phyloP scores from a whole-genome alignment of 2,797 vertebrate species.

The Decapterus maruadsi region DNA sequence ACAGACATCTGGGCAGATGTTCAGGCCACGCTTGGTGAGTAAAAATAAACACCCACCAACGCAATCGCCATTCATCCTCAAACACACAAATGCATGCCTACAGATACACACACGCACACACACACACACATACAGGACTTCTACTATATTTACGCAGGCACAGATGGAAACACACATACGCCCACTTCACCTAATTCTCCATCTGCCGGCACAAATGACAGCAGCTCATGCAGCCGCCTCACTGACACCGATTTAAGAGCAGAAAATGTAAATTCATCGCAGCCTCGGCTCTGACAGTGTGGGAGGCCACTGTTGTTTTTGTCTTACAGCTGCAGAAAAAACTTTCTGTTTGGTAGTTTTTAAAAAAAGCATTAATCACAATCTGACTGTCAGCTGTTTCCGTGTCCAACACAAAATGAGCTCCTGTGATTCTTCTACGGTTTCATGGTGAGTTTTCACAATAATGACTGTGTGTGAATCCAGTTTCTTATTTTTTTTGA shows the following conservation, averaged over 20 bases:
- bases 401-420: neutral
- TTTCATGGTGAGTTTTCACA: neutral
- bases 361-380: neutral
- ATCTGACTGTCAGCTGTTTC: neutral
- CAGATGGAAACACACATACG: constrained; percentile 7
- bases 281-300: neutral
- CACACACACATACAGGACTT: neutral
- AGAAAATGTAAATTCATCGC: constrained; percentile 8
- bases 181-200: constrained; percentile 43
- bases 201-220: constrained; percentile 47
- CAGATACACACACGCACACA: neutral
- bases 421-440: neutral
- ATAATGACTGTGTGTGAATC: neutral
- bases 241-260: constrained; percentile 11
- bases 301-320: neutral
- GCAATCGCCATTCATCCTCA: constrained; percentile 6
- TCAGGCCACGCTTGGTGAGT: constrained; percentile 24
- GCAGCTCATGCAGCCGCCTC: constrained; percentile 9
- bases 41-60: constrained; percentile 46
- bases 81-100: neutral
- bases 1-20: constrained; percentile 71
- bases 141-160: constrained; percentile 24
- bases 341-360: neutral
- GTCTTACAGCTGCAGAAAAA: neutral
- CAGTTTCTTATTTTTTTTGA: neutral